A percentile compares a stretch with the other conserved stretches of the same genome.
phyloP scores from a whole-genome alignment of 2,888 invertebrate species.

The Drosophila rubida region DNA sequence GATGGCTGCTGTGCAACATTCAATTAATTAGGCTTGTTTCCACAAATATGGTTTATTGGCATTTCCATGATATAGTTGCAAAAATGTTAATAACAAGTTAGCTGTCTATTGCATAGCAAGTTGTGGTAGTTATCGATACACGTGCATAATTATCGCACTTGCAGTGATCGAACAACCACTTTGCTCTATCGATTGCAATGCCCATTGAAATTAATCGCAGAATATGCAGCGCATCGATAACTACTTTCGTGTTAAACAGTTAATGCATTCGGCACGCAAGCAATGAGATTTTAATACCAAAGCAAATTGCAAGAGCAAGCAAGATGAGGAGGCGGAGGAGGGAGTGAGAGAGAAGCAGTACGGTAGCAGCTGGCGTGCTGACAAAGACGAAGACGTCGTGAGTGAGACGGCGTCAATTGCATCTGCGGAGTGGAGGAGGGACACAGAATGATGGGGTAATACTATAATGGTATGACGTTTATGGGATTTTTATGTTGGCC shows the following conservation, averaged over 20 bases:
- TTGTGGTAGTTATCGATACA: background rate
- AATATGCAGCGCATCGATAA: background rate
- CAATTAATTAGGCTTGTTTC: background rate
- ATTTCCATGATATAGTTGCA: no score
- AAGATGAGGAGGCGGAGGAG: background rate
- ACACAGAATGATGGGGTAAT: background rate
- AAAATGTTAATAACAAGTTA: no score
- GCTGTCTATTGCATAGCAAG: no score
- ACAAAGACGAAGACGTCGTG: background rate
- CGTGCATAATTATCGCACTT: background rate
- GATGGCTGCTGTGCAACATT: background rate
- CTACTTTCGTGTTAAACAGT: background rate
- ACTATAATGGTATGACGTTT: constrained; percentile 40
- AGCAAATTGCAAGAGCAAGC: background rate
- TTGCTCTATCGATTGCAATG: background rate
- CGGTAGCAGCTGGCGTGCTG: background rate
- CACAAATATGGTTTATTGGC: no score
- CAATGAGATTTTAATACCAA: background rate
- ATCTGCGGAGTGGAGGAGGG: background rate
- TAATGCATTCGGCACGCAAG: background rate
- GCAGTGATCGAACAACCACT: background rate
- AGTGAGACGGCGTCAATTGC: background rate
- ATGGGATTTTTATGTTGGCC: constrained; percentile 55
- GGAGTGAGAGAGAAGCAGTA: background rate
- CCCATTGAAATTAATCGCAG: background rate